A percentile compares a stretch with the other conserved stretches of the same genome.
These are phyloP conservation scores for Melanotaenia maccullochi DNA, from an alignment of 2,797 vertebrate genomes.

Conservation along the genomic window DNA sequence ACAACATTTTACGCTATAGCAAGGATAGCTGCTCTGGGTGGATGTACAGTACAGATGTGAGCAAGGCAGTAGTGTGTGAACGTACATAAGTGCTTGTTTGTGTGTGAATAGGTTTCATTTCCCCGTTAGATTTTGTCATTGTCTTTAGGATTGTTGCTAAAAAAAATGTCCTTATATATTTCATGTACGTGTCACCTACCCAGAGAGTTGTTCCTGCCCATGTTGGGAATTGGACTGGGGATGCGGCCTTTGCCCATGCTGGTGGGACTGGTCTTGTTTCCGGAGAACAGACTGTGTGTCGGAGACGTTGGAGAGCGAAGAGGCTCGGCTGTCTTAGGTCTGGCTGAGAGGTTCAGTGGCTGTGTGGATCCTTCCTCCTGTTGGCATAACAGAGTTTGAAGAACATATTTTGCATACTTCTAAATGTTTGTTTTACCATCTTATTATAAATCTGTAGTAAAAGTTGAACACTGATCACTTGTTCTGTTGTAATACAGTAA, in stretches of 20 bases:
- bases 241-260: slow-evolving; percentile 89
- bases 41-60: slow-evolving; percentile 35
- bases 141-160: slow-evolving; percentile 3
- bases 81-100: slow-evolving; percentile 16
- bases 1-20: background rate
- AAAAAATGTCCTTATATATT: slow-evolving; percentile 8
- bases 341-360: slow-evolving; percentile 93
- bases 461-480: background rate
- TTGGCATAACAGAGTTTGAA: background rate
- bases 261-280: slow-evolving; percentile 88
- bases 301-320: slow-evolving; percentile 90
- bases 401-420: background rate
- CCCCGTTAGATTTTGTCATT: slow-evolving; percentile 3
- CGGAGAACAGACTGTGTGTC: slow-evolving; percentile 87
- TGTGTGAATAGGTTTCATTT: background rate
- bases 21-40: slow-evolving; percentile 26
- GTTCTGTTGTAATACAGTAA: background rate
- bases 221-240: slow-evolving; percentile 86
- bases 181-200: slow-evolving; percentile 78
- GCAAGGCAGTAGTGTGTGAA: slow-evolving; percentile 11
- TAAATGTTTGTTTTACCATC: background rate
- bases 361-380: slow-evolving; percentile 93
- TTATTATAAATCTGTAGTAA: background rate
- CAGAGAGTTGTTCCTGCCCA: slow-evolving; percentile 91
- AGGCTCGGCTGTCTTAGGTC: slow-evolving; percentile 91